Evolutionary conservation across 2,888 invertebrate genomes (phyloP), one percentile per base, ranked within the genome.

Genomic region (Drosophila dives): DNA sequence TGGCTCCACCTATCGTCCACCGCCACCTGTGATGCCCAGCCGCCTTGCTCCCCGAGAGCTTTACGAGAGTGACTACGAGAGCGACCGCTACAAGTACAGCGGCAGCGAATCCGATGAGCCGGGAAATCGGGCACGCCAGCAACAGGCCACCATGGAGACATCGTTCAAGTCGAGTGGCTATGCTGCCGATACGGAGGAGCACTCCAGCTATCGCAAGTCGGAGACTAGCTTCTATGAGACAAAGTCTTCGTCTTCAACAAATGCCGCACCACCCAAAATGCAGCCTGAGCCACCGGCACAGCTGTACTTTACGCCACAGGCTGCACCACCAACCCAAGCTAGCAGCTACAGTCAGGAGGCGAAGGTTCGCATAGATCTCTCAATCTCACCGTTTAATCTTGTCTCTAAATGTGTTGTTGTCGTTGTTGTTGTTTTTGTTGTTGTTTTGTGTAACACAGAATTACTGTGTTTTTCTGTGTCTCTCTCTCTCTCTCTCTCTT

Each of bases 171-270:
- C 92, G 69, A 95, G 95, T 83, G 96, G 96, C 15, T 96, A 96
- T 84, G 95, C 95, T 92, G 96, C 96, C 2, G 96, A 96, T 85
- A 96, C 96, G 0, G 95, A 96, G 79, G 96, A 96, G 80, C 95
- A 95, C 3, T 93, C 94, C 0, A 91, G 80, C 33, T 92, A 86
- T 54, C 89, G 87, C 17, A 91, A 92, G 65, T 91, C 90, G 53
- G 92, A 93, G 72, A 87, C 91, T 51, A 93, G 91, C 62, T 91
- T 87, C 56, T 92, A 91, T 51, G 91, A 90, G 61, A 90, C 89
- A 17, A 88, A 86, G 23, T 86, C 90, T 0, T 75, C 86, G 2
- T 68, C 80, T 3, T 42, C 75, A 1, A 45, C 71, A 38, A 75
- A 59, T 59, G 59, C 56, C 10, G 48, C 36, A 15, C 53, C 65